Evolutionary conservation across 2,888 invertebrate genomes (phyloP).

Genomic region (Callyntrura sp.): DNA sequence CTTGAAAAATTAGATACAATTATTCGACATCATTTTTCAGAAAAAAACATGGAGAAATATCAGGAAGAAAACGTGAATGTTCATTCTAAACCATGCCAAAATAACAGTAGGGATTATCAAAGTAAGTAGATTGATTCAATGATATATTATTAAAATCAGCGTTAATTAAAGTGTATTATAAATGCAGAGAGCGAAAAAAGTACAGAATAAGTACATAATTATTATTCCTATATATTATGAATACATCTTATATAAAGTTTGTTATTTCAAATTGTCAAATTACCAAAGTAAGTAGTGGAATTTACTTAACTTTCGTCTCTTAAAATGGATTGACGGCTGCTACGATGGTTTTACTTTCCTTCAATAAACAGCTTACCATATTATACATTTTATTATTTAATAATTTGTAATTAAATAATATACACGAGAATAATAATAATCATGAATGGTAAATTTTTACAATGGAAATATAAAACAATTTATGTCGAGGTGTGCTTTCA

Average conservation of each 20-base stretch:
- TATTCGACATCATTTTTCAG: constrained; percentile 12
- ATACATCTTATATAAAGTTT: constrained; percentile 53
- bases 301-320: constrained; percentile 47
- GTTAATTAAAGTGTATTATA: constrained; percentile 52
- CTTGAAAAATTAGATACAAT: background rate
- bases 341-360: constrained; percentile 30
- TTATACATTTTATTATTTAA: constrained; percentile 28
- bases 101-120: constrained; percentile 72
- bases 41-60: constrained; percentile 42
- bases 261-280: constrained; percentile 56
- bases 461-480: constrained; percentile 49
- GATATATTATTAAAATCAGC: constrained; percentile 66
- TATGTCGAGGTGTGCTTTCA: constrained; percentile 71
- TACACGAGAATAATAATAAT: constrained; percentile 39
- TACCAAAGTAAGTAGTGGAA: constrained; percentile 54
- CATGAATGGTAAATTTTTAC: constrained; percentile 64
- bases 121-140: constrained; percentile 59
- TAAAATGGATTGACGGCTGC: background rate
- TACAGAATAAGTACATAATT: constrained; percentile 45
- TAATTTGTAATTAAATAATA: constrained; percentile 52
- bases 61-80: constrained; percentile 73
- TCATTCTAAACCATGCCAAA: constrained; percentile 78
- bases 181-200: constrained; percentile 54
- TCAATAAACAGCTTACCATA: constrained; percentile 55
- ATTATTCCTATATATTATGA: constrained; percentile 46